These are phyloP conservation scores for Scaptomyza graminum DNA, from an alignment of 1,140 invertebrate genomes.

Conservation along the genomic window DNA sequence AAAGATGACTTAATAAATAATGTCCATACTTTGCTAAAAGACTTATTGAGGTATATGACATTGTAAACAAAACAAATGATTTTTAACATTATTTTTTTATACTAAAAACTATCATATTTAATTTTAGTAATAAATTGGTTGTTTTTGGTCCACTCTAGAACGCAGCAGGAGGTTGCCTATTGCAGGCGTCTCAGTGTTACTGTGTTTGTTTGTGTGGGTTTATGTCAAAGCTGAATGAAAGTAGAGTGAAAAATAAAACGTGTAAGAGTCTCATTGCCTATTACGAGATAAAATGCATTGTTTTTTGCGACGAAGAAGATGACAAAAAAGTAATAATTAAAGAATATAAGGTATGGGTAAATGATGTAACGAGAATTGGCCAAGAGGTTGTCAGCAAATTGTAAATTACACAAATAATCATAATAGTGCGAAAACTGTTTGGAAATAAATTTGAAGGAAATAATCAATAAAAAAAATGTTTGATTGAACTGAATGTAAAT, in stretches of 20 bases:
- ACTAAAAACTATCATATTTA: too few species aligned
- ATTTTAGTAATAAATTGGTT: not conserved
- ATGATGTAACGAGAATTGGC: constrained; percentile 59
- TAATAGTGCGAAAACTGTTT: too few species aligned
- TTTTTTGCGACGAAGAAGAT: constrained; percentile 41
- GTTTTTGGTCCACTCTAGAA: constrained; percentile 48
- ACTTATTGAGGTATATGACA: too few species aligned
- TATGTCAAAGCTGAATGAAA: constrained; percentile 67
- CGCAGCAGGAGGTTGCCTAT: constrained; percentile 2
- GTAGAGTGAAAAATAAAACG: constrained; percentile 72
- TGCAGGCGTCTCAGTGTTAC: constrained; percentile 57
- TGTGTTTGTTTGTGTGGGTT: constrained; percentile 53
- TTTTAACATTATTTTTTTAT: too few species aligned
- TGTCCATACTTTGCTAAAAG: too few species aligned
- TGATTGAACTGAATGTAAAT: too few species aligned
- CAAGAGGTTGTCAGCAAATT: constrained; percentile 46
- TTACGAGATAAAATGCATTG: constrained; percentile 76
- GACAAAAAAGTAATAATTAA: constrained; percentile 33
- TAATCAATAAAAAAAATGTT: too few species aligned
- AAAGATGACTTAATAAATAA: too few species aligned
- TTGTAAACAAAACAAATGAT: too few species aligned
- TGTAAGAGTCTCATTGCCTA: constrained; percentile 61
- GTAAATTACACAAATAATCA: not conserved
- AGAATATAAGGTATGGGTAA: constrained; percentile 36
- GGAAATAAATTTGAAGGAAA: too few species aligned